Base-by-base conservation (phyloP, 2,113 vertebrate species). In the Ictidomys tridecemlineatus region DNA sequence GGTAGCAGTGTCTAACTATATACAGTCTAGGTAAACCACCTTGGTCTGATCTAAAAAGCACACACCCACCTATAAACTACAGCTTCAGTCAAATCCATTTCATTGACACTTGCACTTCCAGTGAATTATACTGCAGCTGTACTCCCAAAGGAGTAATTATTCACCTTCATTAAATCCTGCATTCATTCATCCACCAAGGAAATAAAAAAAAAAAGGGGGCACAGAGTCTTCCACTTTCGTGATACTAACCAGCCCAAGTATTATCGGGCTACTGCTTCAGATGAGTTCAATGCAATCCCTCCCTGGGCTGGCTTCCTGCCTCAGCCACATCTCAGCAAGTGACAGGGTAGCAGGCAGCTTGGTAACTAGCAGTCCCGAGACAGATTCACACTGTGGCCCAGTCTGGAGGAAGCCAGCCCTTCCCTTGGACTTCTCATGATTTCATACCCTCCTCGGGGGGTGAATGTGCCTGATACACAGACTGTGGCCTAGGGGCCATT, bases 11-110 rank as follows among this genome's bases (percentile, higher is more conserved):
- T 89, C 78, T 74, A 80, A 17, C 48, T 84, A 92, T 37, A 86
- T 39, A 83, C 42, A 42, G 30, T 73, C 85, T 79, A 95, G 88
- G 85, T 65, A 56, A 96, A 73, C 74, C 89, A 85, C 58, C 82
- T 30, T 48, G 77, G 91, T 89, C 82, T 85, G 76, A 56, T 72
- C 74, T 79, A 42, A 51, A 74, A 74, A 83, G 32, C 77, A 58
- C 48, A 45, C 73, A 70, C 6, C 2, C 3, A 4, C 39, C 61
- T 63, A 63, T 63, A 63, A 63, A 63, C 61, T 63, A 61, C 16
- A 63, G 58, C 24, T 61, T 70, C 73, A 34, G n/a, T 20, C 69
- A 24, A 17, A 45, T 51, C 2, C 2, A 3, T 17, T 42, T 65
- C 30, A 61, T 16, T 14, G 4, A 11, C 7, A 48, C 32, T 18